Conservation (phyloP, 2,888 invertebrate genomes). For the Zygothrica quintamaculata region DNA sequence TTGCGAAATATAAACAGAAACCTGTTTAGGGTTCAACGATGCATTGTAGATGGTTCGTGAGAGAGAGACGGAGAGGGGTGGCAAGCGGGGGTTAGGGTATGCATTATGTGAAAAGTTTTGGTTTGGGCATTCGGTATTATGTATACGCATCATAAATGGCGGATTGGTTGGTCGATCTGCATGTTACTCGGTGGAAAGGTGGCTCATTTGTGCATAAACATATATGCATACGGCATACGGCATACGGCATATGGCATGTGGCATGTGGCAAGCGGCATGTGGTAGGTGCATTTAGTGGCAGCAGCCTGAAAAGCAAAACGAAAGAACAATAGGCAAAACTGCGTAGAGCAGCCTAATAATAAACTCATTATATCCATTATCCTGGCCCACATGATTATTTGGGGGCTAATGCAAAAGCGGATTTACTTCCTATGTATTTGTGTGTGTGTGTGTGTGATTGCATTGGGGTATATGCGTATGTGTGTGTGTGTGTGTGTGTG, state of each 20-base stretch:
- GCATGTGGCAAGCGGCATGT: constrained; percentile 19
- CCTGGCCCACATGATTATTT: constrained; percentile 74
- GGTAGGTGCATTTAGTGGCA: constrained; percentile 5
- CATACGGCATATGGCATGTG: no score
- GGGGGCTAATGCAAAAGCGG: constrained; percentile 81
- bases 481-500: constrained; percentile 9
- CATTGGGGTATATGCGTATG: constrained; percentile 11
- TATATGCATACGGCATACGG: no score
- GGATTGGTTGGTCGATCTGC: constrained; percentile 11
- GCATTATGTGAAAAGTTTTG: constrained; percentile 38
- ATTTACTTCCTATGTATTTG: constrained; percentile 58
- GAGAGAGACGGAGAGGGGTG: no score
- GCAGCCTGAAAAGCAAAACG: neutral
- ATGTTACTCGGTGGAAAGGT: constrained; percentile 8
- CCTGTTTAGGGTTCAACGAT: no score
- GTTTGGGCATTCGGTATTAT: constrained; percentile 53
- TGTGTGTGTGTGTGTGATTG: constrained; percentile 11
- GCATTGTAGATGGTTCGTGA: no score
- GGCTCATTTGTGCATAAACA: neutral
- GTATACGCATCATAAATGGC: constrained; percentile 46
- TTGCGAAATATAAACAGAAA: no score
- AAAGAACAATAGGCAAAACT: constrained; percentile 47
- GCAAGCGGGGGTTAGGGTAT: no score
- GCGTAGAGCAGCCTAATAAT: constrained; percentile 61
- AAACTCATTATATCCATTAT: constrained; percentile 82